These are phyloP conservation scores for Crocidura indochinensis DNA, from an alignment of 2,797 vertebrate species.

Conservation along the genomic window DNA sequence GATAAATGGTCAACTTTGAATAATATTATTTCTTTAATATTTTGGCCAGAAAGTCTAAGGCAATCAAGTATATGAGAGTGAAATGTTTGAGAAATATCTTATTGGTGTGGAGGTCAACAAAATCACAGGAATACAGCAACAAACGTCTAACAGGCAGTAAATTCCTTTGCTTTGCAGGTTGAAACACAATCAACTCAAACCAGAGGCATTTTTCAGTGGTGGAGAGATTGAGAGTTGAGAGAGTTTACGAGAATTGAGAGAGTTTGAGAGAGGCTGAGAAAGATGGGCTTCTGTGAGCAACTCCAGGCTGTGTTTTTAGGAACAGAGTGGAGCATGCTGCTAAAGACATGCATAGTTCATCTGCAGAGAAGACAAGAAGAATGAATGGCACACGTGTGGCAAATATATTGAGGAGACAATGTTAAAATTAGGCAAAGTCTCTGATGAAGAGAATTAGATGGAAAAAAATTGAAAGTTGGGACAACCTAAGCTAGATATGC, in stretches of 20 bases:
- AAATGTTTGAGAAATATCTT: not conserved
- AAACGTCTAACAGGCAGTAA: conserved; percentile 44
- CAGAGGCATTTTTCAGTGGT: not conserved
- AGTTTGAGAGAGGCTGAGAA: too few species aligned
- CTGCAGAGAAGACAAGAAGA: conserved; percentile 25
- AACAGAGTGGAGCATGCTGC: not conserved
- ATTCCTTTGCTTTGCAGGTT: too few species aligned
- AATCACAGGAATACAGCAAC: not conserved
- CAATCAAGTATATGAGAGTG: not conserved
- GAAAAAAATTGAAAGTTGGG: not conserved
- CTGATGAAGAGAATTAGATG: too few species aligned
- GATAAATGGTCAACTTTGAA: conserved; percentile 38
- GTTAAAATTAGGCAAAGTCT: too few species aligned
- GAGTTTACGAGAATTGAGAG: too few species aligned
- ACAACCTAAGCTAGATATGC: too few species aligned
- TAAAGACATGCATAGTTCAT: not conserved
- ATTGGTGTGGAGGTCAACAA: not conserved
- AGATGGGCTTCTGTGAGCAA: too few species aligned
- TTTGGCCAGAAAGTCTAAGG: not conserved
- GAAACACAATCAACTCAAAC: conserved; percentile 1
- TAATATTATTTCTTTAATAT: conserved; percentile 58
- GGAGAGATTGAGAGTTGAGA: too few species aligned
- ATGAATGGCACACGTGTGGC: too few species aligned
- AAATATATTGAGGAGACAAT: too few species aligned
- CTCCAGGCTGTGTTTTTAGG: not conserved